These are phyloP conservation scores for Tragelaphus buxtoni DNA, from an alignment of 2,113 vertebrate genomes.

Conservation along the genomic window DNA sequence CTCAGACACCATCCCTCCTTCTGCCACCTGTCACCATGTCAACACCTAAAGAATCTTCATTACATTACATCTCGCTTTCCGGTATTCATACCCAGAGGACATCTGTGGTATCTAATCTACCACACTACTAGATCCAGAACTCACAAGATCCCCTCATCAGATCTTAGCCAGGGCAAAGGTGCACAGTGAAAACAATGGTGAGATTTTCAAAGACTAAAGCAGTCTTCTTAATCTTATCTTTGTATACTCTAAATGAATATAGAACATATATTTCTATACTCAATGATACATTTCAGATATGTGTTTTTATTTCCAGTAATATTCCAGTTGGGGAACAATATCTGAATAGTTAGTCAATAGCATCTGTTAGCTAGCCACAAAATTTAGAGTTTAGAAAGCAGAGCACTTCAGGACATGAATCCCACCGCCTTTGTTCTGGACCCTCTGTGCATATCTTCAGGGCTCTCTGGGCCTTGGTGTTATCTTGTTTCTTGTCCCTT, in stretches of 20 bases:
- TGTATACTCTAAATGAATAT: background rate
- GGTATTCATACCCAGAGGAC: background rate
- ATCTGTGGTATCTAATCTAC: too few species aligned
- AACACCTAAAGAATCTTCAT: background rate
- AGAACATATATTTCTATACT: background rate
- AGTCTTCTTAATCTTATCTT: background rate
- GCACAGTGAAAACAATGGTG: background rate
- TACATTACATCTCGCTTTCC: background rate
- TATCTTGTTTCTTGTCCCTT: background rate
- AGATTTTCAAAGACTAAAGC: background rate
- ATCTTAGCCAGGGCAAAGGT: background rate
- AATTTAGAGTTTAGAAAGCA: background rate
- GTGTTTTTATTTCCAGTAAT: background rate
- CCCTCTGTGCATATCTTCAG: fast-evolving
- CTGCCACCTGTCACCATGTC: background rate
- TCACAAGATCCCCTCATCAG: background rate
- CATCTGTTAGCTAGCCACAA: background rate
- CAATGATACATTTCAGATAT: too few species aligned
- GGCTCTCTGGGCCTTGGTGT: background rate
- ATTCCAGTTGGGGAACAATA: background rate
- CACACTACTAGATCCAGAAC: background rate
- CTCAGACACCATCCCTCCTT: background rate
- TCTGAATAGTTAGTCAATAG: background rate
- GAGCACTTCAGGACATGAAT: background rate
- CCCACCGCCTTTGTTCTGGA: background rate